Evolutionary conservation across 2,888 invertebrate species (phyloP).

Genomic region (Marronus borbonicus): DNA sequence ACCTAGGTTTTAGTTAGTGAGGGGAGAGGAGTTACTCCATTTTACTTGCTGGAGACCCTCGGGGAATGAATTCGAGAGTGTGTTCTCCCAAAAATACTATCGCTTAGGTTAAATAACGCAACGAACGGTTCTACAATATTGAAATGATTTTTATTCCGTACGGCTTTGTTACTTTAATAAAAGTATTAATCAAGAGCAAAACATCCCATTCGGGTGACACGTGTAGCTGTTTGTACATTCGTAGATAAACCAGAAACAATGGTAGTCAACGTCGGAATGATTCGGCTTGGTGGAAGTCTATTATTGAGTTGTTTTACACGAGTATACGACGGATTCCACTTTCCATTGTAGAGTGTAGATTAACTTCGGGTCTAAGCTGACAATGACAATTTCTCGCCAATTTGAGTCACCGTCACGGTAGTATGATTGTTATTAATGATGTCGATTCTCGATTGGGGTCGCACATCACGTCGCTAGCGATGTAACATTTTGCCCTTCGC

Average conservation of each 20-base stretch:
- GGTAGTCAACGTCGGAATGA: not conserved
- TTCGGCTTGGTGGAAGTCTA: not conserved
- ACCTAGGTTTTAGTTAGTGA: too few species aligned
- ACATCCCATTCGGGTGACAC: too few species aligned
- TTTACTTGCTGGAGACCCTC: too few species aligned
- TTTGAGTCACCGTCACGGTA: conserved; percentile 22
- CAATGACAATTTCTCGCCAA: conserved; percentile 48
- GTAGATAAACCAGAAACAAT: conserved; percentile 13
- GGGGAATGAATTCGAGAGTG: too few species aligned
- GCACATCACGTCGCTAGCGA: conserved; percentile 28
- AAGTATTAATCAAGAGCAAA: too few species aligned
- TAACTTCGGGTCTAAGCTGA: conserved; percentile 34
- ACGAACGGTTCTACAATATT: too few species aligned
- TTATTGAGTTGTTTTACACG: conserved; percentile 29
- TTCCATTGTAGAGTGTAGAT: conserved; percentile 26
- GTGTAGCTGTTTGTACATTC: not conserved
- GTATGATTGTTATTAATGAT: conserved; percentile 49
- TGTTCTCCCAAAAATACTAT: too few species aligned
- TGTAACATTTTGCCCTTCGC: conserved; percentile 18
- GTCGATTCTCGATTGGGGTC: conserved; percentile 41
- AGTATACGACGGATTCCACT: conserved; percentile 10
- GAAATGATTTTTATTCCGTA: too few species aligned
- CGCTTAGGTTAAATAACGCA: too few species aligned
- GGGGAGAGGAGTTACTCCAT: too few species aligned
- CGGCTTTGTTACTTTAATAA: too few species aligned